A percentile compares a stretch with the other conserved stretches of the same genome.
Evolutionary conservation across 2,113 vertebrate genomes (phyloP).

Genomic region (Elephantulus edwardii): DNA sequence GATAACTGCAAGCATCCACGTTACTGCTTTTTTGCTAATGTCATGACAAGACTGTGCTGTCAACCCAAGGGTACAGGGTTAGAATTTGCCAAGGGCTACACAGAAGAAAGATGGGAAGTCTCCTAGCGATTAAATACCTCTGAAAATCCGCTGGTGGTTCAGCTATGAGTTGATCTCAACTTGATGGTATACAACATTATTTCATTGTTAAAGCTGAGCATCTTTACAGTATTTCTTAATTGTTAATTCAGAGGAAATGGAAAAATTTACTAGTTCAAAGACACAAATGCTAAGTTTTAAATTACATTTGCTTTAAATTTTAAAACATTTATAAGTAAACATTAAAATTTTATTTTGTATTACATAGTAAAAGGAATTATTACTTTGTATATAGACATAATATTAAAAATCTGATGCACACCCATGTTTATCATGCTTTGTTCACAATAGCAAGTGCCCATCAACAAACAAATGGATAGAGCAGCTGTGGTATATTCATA

Average conservation of each 20-base stretch:
- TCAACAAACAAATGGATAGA: no score
- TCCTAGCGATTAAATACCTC: no score
- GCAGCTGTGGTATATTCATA: no score
- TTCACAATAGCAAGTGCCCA: no score
- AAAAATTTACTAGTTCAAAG: not conserved
- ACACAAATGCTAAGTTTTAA: not conserved
- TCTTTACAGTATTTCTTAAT: not conserved
- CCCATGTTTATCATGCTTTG: no score
- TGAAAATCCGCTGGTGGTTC: no score
- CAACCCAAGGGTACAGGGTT: no score
- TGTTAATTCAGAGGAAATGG: not conserved
- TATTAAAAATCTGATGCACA: not conserved
- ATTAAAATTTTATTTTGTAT: not conserved
- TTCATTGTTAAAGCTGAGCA: not conserved
- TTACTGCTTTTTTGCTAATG: not conserved
- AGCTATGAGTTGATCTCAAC: no score
- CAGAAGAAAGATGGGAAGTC: no score
- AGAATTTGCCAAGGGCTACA: no score
- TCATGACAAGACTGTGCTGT: not conserved
- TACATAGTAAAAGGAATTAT: not conserved
- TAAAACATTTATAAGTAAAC: not conserved
- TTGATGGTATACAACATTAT: no score
- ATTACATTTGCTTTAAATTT: not conserved
- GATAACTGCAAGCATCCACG: not conserved
- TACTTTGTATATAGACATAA: not conserved